Base-by-base conservation (phyloP, 2,888 invertebrate genomes). In the Lepidochrysops patricia region DNA sequence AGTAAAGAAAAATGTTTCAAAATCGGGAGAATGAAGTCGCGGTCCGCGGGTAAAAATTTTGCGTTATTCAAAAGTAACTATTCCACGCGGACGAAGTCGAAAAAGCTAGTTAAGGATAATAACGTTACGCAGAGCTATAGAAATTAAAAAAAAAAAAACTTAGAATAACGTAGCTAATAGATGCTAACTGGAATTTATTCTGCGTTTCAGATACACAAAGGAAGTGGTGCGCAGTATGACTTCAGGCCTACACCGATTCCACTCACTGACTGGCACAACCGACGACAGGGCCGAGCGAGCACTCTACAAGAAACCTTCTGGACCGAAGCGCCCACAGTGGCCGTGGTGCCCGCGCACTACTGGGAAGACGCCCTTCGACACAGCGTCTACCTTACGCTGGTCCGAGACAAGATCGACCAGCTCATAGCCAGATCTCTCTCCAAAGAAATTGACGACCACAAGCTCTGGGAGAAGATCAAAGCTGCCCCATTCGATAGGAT, bases 321-420 rank as follows among this genome's bases (percentile, higher is more conserved):
- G 43, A 77, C 78, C 15, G 76, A 75, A 9, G 62, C 69, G 4
- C 69, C 73, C 0, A 61, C 74, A 1, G 68, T 69, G 23, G 75
- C 76, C 23, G 75, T 72, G 0, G 64, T 79, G 23, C 85, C 84
- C 2, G 88, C 90, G 1, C 87, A 82, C 66, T 89, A 89, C 69
- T 94, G 94, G 94, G 93, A 93, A 75, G 90, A 91, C 61, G 93
- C 93, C 1, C 76, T 94, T 34, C 89, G 92, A 62, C 93, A 94
- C 79, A 92, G 94, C 64, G 91, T 92, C 4, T 92, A 92, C 70
- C 85, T 94, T 65, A 92, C 93, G 1, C 83, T 94, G 9, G 84
- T 91, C 58, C 78, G 91, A 65, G 91, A 92, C 69, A 89, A 90
- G 70, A 89, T 91, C 65, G 84, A 89, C 62, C 84, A 88, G 61